Evolutionary conservation across 2,888 invertebrate genomes (phyloP), one percentile per base, ranked within the genome.

Genomic region (Acanthopleura granulata): DNA sequence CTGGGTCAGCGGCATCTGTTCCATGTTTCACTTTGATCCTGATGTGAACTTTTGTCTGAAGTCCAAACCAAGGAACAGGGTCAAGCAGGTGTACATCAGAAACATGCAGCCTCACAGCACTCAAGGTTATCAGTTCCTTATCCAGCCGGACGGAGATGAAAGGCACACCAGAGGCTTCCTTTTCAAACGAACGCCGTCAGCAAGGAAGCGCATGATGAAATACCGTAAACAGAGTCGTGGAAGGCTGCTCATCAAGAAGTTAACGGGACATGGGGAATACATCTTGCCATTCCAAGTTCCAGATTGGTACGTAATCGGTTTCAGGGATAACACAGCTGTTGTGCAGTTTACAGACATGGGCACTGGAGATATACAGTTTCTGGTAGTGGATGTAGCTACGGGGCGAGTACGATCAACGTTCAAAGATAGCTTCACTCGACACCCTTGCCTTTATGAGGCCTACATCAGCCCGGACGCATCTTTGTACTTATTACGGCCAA

Each of bases 371-470:
- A 49, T 73, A 40, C 75, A 77, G 57, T 77, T 77, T 49, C 73
- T 77, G 16, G 75, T 74, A 27, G 71, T 77, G 49, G 73, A 75
- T 66, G 70, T 77, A n/a, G 70, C 30, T 29, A 72, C 73, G 18
- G 74, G 75, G 9, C 70, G 57, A 49, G 70, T 73, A 22, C 27
- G 73, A 57, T 75, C 75, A 27, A 73, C 73, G 16, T 75, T 75
- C 50, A 70, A 69, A 61, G 77, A 77, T 49, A 77, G 74, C 49
- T 77, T 74, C 30, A 75, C 74, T 25, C 69, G 75, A 29, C 74
- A 77, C 50, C 73, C 77, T 49, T 77, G 77, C 40, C 73, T 77
- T 16, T 75, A 77, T 49, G 77, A 78, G 51, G 78, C 78, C 6
- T 78, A 78, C 66, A 62, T 78, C 29, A 73, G 74, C 51, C 78